Evolutionary conservation across 2,888 invertebrate genomes (phyloP), one percentile per base, ranked within the genome.

Genomic region (Timema cristinae): DNA sequence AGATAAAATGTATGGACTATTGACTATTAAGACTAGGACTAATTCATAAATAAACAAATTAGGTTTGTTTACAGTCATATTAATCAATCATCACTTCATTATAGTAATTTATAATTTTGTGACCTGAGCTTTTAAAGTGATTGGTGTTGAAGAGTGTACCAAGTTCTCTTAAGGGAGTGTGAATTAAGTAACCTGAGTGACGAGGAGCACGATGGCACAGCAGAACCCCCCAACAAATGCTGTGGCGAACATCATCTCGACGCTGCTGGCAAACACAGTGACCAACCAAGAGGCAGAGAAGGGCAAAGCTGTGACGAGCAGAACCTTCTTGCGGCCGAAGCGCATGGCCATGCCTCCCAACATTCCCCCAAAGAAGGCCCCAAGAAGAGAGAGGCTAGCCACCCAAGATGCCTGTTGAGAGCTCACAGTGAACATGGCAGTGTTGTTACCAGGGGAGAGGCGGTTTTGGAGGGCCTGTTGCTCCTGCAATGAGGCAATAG

Each of bases 221-320:
- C 92, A 92, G 79, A 92, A 89, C 0, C 95, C 96, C 66, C 93
- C 94, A 72, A 94, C 82, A 80, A 95, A 92, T 71, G 95, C 91
- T 0, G 94, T 93, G 77, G 90, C 85, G 82, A 92, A 93, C 86
- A 95, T 91, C 83, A 92, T 87, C 78, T 90, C 87, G 9, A 93
- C 91, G 66, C 90, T 89, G 56, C 89, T 90, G 13, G 93, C 91
- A 74, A 91, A 86, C 2, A 91, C 91, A 0, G 95, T 94, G 50
- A 92, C 84, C 70, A 93, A 84, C 94, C 95, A 96, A 72, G 93
- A 91, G 5, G 89, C 84, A 67, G 91, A 90, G 81, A 93, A 87
- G 0, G 93, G 93, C 1, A 91, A 86, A 0, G 92, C 91, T 6
- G n/a, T 90, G 16, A 89, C 83, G 2, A 92, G 86, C 11, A 93